Evolutionary conservation across 2,113 vertebrate species (phyloP), one percentile per base, ranked within the genome.

Genomic region (Alosa alosa): DNA sequence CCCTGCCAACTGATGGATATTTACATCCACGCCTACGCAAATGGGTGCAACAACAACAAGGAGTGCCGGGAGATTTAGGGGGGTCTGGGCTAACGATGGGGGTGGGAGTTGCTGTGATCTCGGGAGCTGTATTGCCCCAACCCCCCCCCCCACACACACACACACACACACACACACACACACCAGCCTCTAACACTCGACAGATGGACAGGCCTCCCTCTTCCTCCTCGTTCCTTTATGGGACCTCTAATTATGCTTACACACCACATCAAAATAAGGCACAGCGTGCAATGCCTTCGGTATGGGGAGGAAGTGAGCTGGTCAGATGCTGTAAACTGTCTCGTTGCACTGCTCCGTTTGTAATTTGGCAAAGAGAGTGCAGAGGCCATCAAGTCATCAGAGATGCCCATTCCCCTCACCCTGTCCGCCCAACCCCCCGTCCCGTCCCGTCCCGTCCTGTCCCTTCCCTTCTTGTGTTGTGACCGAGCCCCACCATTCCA

Each of bases 161-260:
- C 31, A 31, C 31, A 31, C 31, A 31, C 31, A 31, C 31, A 31
- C 31, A 31, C 31, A 31, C 31, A 31, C 31, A 31, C 31, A 31
- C 31, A 31, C 31, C 89, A 88, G 86, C 86, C 89, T 86, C 84
- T 92, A 93, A 94, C 93, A 89, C 90, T 90, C 85, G 88, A 94
- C 94, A 95, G 94, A 96, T 95, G 93, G 93, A 95, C 91, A 93
- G 87, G 89, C 90, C 89, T 90, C 89, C 91, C 82, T 86, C 81
- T 46, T 86, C 25, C 9, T 75, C 50, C 50, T 18, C 86, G 20
- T 86, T 86, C 83, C 84, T 94, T 95, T 93, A 92, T 93, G 89
- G 93, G 90, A 92, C 90, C 93, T 94, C 92, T 94, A 94, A 94
- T 96, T 96, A 95, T 89, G 89, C 93, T 94, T 93, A 94, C 90